Evolutionary conservation across 2,888 invertebrate species (phyloP).

Genomic region (Eremobia ochroleuca): DNA sequence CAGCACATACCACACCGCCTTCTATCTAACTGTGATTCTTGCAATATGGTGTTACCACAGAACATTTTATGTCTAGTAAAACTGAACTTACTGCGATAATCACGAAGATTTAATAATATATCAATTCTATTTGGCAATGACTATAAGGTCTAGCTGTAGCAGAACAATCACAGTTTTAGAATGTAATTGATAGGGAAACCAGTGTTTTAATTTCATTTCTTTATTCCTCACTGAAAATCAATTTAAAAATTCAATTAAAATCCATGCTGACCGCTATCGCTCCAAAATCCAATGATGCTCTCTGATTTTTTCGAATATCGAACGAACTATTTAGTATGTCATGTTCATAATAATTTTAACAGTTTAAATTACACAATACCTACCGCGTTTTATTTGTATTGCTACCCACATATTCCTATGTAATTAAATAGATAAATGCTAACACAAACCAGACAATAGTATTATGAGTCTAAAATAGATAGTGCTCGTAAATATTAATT

Average conservation of each 20-base stretch:
- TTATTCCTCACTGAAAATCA: neutral
- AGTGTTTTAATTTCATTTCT: neutral
- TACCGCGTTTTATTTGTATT: conserved; percentile 29
- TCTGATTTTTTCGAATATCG: neutral
- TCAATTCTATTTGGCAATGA: too few relatives aligned
- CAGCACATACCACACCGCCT: conserved; percentile 47
- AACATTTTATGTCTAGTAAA: conserved; percentile 7
- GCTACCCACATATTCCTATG: conserved; percentile 34
- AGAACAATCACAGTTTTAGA: neutral
- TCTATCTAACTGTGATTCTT: conserved; percentile 38
- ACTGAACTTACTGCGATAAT: neutral
- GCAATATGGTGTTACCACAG: conserved; percentile 39
- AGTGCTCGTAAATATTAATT: conserved; percentile 59
- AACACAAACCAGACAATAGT: conserved; percentile 47
- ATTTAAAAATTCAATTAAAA: neutral
- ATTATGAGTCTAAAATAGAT: conserved; percentile 42
- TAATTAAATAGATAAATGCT: conserved; percentile 50
- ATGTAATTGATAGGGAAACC: too few relatives aligned
- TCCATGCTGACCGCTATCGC: too few relatives aligned
- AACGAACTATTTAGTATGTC: neutral
- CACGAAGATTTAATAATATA: too few relatives aligned
- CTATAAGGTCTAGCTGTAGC: neutral
- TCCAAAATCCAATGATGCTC: neutral
- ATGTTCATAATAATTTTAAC: conserved; percentile 2
- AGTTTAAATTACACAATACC: conserved; percentile 24